Evolutionary conservation across 2,113 vertebrate species (phyloP).

Genomic region (Platanista minor): DNA sequence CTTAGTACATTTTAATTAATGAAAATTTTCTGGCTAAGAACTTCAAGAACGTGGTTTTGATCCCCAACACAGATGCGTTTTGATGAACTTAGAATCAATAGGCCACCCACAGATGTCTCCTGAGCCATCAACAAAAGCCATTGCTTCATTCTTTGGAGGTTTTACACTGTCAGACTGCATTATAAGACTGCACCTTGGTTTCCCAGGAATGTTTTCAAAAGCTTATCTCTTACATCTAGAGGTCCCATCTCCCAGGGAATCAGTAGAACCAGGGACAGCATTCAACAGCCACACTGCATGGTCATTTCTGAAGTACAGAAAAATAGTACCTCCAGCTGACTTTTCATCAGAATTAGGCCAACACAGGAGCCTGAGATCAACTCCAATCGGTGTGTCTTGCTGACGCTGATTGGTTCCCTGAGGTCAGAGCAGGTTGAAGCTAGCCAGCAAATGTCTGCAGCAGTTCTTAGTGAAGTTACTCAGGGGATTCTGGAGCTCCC

Average conservation of each 20-base stretch:
- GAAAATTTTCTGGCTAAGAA: not conserved
- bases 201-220: not conserved
- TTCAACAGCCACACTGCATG: not conserved
- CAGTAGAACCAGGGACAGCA: not conserved
- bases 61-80: not conserved
- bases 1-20: not conserved
- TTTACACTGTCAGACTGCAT: rapidly evolving
- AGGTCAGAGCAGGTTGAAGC: not conserved
- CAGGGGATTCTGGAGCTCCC: not conserved
- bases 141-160: not conserved
- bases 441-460: not conserved
- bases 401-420: not conserved
- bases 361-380: not conserved
- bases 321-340: not conserved
- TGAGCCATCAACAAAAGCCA: not conserved
- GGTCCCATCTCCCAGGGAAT: not conserved
- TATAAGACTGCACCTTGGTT: not conserved
- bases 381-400: not conserved
- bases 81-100: not conserved
- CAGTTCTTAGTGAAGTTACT: not conserved
- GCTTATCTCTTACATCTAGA: not conserved
- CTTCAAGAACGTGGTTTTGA: not conserved
- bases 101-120: not conserved
- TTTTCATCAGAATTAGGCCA: not conserved
- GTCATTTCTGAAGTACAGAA: not conserved